Evolutionary conservation across 2,797 vertebrate genomes (phyloP), one percentile per base, ranked within the genome.

Genomic region (Sebastes alutus): DNA sequence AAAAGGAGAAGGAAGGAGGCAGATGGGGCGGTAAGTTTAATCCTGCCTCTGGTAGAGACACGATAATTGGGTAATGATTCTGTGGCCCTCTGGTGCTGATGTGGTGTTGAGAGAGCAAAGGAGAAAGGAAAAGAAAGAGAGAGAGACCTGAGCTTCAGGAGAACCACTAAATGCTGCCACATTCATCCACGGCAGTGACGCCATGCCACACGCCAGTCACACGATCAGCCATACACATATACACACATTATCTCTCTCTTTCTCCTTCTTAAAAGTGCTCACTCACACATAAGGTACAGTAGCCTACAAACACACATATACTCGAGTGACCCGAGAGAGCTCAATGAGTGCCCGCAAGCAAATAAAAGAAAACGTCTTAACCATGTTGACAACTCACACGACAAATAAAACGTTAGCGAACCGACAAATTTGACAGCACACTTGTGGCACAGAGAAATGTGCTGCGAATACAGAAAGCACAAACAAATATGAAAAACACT

Each of bases 161-260:
- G 87, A 94, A 95, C 94, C 93, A 92, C 94, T 94, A 94, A 95
- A 93, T 84, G 90, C 82, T 95, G 93, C 92, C 93, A 93, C 89
- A 94, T 94, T 95, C 88, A 87, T 89, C 84, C 90, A 83, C 61
- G 61, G 82, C 77, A 84, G 85, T 91, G 93, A 93, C 82, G 89
- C 89, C 86, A 89, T 92, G 92, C 84, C 87, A 86, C 92, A 93
- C 86, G 86, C 89, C 86, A 83, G 80, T 90, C 91, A 87, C 87
- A 85, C 75, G n/a, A 87, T 89, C 78, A 78, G 79, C 69, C 82
- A 64, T 64, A 70, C 63, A 68, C 54, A 72, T 58, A 23, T 54
- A 59, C 72, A 71, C 29, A 49, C 46, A 59, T 2, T 20, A 0
- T 61, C 7, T 54, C 13, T 35, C 11, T 74, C 12, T n/a, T 52